Conservation (phyloP, 2,113 vertebrate genomes). For the Suricata suricatta region DNA sequence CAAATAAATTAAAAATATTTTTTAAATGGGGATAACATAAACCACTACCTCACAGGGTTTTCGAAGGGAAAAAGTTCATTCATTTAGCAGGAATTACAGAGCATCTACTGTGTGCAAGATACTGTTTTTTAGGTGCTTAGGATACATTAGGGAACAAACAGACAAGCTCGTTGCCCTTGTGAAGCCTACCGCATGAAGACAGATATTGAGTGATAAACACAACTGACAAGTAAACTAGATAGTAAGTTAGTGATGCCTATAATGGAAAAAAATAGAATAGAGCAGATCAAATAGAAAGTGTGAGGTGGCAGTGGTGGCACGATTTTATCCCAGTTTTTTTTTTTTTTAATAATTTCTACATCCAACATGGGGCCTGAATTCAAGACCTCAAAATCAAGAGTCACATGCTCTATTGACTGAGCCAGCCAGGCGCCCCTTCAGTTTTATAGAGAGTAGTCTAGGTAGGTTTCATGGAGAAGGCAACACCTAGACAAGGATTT, state of each 20-base stretch:
- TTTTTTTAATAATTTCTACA: not conserved
- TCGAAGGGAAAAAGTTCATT: not conserved
- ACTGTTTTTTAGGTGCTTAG: not conserved
- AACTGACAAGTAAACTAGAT: not conserved
- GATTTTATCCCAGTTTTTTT: not conserved
- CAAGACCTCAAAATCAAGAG: not conserved
- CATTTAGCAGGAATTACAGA: not conserved
- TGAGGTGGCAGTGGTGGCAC: not conserved
- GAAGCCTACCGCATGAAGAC: not conserved
- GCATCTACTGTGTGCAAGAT: not conserved
- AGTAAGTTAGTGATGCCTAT: not conserved
- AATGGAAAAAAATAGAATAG: not conserved
- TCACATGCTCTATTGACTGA: not conserved
- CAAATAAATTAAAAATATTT: too few species aligned
- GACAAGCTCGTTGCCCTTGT: not conserved
- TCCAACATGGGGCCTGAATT: not conserved
- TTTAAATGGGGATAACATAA: not conserved
- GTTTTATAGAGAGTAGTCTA: not conserved
- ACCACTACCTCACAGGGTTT: not conserved
- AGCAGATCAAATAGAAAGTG: not conserved
- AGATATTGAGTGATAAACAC: constrained; percentile 15
- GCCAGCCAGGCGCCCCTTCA: not conserved
- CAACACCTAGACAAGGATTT: not conserved
- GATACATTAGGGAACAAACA: not conserved
- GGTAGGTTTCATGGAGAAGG: not conserved